Percentiles rank a stretch among this genome's conserved stretches.
Evolutionary conservation across 2,113 vertebrate genomes (phyloP).

Genomic region (Saccopteryx bilineata): DNA sequence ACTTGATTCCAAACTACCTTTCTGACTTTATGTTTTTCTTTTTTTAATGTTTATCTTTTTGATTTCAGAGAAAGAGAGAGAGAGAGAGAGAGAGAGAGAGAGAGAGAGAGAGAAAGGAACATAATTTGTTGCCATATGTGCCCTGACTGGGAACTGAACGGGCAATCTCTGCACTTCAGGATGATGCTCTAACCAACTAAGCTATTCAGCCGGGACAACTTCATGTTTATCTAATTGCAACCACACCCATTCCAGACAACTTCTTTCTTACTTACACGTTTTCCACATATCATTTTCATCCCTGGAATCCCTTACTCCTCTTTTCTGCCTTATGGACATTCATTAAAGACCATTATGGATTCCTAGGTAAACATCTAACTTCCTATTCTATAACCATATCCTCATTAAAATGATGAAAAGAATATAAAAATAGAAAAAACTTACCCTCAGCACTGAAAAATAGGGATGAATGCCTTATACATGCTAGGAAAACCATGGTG

Average conservation of each 20-base stretch:
- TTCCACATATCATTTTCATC: constrained; percentile 25
- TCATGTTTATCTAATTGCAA: constrained; percentile 34
- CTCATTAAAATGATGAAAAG: not conserved
- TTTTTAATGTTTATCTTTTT: too few species aligned
- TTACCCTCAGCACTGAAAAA: not conserved
- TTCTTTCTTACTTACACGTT: not conserved
- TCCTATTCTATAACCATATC: not conserved
- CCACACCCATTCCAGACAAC: not conserved
- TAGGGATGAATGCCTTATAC: not conserved
- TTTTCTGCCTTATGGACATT: not conserved
- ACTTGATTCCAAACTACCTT: constrained; percentile 3
- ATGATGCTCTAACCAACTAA: too few species aligned
- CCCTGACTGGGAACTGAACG: too few species aligned
- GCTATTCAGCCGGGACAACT: not conserved
- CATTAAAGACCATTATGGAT: constrained; percentile 15
- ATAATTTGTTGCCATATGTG: too few species aligned
- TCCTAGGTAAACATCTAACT: constrained; percentile 10
- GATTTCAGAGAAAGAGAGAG: too few species aligned
- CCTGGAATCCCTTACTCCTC: not conserved
- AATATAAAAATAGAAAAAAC: not conserved
- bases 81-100: too few species aligned
- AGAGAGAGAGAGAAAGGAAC: too few species aligned
- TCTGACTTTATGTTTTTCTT: not conserved
- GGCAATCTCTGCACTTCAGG: too few species aligned
- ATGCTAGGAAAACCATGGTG: not conserved